phyloP scores from a whole-genome alignment of 2,888 invertebrate genomes.

The Cephus pygmeus region DNA sequence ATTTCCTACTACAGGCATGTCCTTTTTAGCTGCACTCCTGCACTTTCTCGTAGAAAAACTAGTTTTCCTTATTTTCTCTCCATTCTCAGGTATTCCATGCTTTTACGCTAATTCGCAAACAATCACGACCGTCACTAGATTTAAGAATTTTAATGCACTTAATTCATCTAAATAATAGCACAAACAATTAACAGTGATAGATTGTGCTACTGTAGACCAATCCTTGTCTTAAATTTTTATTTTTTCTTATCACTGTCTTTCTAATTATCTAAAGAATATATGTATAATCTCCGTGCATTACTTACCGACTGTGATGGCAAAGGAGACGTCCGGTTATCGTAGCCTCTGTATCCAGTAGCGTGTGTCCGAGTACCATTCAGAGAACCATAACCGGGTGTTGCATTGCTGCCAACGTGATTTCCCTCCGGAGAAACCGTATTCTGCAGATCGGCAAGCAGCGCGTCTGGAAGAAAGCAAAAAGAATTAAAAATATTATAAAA shows the following conservation, averaged over 20 bases:
- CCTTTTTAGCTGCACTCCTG: background rate
- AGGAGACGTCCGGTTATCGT: slow-evolving; percentile 56
- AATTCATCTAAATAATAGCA: background rate
- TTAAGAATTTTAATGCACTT: background rate
- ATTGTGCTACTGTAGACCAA: no score
- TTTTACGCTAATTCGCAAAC: background rate
- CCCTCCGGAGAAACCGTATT: slow-evolving; percentile 83
- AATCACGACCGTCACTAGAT: background rate
- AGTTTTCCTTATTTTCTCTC: background rate
- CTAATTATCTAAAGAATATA: background rate
- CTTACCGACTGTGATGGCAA: slow-evolving; percentile 75
- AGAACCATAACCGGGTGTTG: slow-evolving; percentile 81
- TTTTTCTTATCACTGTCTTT: background rate
- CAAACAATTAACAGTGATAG: background rate
- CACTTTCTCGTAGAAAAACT: background rate
- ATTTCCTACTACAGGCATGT: background rate
- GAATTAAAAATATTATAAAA: background rate
- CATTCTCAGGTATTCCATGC: background rate
- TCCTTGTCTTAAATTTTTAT: background rate
- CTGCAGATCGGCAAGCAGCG: slow-evolving; percentile 93
- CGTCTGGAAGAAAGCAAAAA: slow-evolving; percentile 77
- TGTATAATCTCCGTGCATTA: slow-evolving; percentile 17
- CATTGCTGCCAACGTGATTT: slow-evolving; percentile 65
- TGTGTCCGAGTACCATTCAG: slow-evolving; percentile 74
- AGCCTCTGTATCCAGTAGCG: slow-evolving; percentile 45